Percentiles rank a stretch among this genome's conserved stretches.
phyloP scores from a whole-genome alignment of 53 echinoderm and acorn worm species.

The Holothuria leucospilota region DNA sequence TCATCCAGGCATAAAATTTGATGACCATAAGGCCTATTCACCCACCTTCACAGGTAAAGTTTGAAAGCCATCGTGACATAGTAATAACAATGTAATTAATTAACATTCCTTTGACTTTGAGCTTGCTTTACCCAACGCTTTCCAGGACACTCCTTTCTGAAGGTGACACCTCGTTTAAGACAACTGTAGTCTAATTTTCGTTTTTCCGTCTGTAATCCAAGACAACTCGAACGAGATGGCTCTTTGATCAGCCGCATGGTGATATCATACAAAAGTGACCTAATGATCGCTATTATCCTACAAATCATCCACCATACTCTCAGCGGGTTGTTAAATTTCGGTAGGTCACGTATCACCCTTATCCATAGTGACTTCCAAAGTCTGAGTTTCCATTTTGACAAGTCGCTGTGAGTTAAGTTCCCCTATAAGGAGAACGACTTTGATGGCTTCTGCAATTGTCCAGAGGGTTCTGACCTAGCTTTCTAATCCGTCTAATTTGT shows the following conservation, averaged over 20 bases:
- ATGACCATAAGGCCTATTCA: no score
- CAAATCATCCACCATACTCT: conserved; percentile 23
- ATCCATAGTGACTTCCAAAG: conserved; percentile 1
- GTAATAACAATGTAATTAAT: no score
- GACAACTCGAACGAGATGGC: not conserved
- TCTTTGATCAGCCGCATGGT: conserved; percentile 45
- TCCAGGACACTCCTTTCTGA: not conserved
- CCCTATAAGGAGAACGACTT: not conserved
- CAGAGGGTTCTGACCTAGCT: conserved; percentile 30
- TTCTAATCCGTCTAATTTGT: not conserved
- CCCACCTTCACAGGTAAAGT: no score
- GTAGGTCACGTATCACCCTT: conserved; percentile 21
- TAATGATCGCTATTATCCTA: conserved; percentile 47
- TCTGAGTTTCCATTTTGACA: not conserved
- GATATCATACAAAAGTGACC: conserved; percentile 40
- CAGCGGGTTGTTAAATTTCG: conserved; percentile 26
- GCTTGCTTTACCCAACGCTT: no score
- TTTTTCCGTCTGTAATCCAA: conserved; percentile 5
- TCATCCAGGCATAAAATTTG: no score
- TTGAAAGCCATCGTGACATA: no score
- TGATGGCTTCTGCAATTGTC: conserved; percentile 1
- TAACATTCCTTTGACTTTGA: no score
- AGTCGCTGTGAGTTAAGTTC: not conserved
- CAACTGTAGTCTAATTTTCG: conserved; percentile 21
- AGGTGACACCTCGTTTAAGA: conserved; percentile 14